A percentile compares a stretch with the other conserved stretches of the same genome.
These are phyloP conservation scores for Ancistrus triradiatus DNA, from an alignment of 2,113 vertebrate species.

Conservation along the genomic window DNA sequence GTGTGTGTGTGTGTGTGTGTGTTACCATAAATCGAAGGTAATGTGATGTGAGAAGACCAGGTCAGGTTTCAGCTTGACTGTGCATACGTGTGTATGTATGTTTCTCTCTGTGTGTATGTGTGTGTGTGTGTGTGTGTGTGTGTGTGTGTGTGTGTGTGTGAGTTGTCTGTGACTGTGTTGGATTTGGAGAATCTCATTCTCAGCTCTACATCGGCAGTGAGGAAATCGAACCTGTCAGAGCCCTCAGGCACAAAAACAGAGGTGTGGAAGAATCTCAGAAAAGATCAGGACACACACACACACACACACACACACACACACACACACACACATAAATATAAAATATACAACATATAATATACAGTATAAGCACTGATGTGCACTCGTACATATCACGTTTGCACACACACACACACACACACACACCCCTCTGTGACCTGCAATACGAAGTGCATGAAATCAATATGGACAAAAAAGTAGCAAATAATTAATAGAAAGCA, in stretches of 20 bases:
- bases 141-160: slow-evolving; percentile 43
- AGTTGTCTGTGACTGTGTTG: too few species aligned
- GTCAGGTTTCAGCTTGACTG: slow-evolving; percentile 72
- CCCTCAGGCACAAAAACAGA: slow-evolving; percentile 70
- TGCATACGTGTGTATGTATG: slow-evolving; percentile 2
- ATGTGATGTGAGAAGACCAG: slow-evolving; percentile 71
- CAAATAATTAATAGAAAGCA: too few species aligned
- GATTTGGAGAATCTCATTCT: slow-evolving; percentile 79
- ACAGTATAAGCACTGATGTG: neutral
- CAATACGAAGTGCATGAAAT: too few species aligned
- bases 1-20: too few species aligned
- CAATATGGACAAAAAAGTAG: too few species aligned
- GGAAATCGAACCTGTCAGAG: slow-evolving; percentile 77
- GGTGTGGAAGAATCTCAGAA: slow-evolving; percentile 71
- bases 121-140: slow-evolving; percentile 24
- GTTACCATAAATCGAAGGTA: too few species aligned
- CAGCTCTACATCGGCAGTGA: slow-evolving; percentile 63
- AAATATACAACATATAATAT: neutral
- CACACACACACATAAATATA: neutral
- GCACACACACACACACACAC: too few species aligned
- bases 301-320: slow-evolving; percentile 23
- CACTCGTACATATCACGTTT: neutral
- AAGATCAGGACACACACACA: slow-evolving; percentile 20
- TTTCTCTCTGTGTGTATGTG: neutral
- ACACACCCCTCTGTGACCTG: too few species aligned